Percentiles rank a stretch among this genome's conserved stretches.
Evolutionary conservation across 1,140 invertebrate species (phyloP).

Genomic region (Eriosoma lanigerum): DNA sequence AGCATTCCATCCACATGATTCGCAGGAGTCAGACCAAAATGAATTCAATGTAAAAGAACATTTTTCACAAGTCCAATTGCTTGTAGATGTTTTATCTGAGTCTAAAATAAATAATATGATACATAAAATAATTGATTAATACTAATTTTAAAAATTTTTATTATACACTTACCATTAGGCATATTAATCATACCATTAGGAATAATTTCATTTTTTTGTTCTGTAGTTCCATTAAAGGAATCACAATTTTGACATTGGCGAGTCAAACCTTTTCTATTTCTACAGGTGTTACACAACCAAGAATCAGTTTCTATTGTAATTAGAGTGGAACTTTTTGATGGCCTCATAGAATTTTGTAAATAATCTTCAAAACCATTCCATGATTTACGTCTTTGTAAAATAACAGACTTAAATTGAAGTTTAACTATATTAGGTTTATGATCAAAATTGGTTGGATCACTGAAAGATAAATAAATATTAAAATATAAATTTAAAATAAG

Average conservation of each 20-base stretch:
- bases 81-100: conserved; percentile 53
- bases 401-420: conserved; percentile 27
- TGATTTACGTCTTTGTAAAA: conserved; percentile 30
- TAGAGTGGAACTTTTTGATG: conserved; percentile 39
- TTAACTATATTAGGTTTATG: conserved; percentile 2
- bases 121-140: neutral
- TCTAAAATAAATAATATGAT: neutral
- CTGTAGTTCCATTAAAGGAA: conserved; percentile 3
- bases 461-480: conserved; percentile 50
- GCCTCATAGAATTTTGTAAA: neutral
- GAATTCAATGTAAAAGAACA: conserved; percentile 87
- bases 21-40: conserved; percentile 73
- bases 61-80: conserved; percentile 84
- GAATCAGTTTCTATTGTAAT: neutral
- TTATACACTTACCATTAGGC: neutral
- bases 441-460: conserved; percentile 53
- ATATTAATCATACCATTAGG: conserved; percentile 30
- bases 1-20: conserved; percentile 72
- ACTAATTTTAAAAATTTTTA: neutral
- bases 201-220: neutral
- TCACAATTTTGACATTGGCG: conserved; percentile 42
- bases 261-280: conserved; percentile 16
- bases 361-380: conserved; percentile 36
- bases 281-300: conserved; percentile 36
- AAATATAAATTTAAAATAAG: conserved; percentile 54